A percentile compares a stretch with the other conserved stretches of the same genome.
phyloP scores from a whole-genome alignment of 2,888 invertebrate species.

The Cerastoderma edule region DNA sequence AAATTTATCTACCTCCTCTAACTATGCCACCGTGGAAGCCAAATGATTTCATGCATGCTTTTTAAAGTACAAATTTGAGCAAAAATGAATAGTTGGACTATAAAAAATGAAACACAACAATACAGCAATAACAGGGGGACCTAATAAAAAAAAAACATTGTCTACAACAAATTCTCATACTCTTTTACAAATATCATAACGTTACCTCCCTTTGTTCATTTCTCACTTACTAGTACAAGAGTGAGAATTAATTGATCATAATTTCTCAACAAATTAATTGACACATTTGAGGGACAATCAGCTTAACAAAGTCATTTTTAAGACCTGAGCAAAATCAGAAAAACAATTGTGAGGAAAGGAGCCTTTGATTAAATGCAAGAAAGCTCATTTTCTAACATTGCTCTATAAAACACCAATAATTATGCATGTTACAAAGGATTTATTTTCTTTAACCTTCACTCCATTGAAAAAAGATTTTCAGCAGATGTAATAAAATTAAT shows the following conservation, averaged over 20 bases:
- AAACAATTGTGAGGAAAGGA: no score
- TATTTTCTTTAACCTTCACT: no score
- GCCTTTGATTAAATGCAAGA: no score
- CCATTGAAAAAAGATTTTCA: no score
- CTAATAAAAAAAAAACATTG: conserved; percentile 14
- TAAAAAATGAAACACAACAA: conserved; percentile 46
- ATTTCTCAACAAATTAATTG: no score
- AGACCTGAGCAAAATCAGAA: no score
- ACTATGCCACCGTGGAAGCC: conserved; percentile 26
- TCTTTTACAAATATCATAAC: conserved; percentile 15
- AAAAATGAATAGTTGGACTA: conserved; percentile 50
- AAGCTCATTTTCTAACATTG: no score
- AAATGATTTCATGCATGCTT: conserved; percentile 28
- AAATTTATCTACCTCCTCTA: conserved; percentile 3
- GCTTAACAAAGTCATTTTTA: no score
- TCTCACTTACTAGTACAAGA: conserved; percentile 14
- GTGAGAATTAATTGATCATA: neutral
- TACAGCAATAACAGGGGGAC: conserved; percentile 30
- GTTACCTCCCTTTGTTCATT: conserved; percentile 14
- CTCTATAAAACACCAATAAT: no score
- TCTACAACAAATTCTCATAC: conserved; percentile 32
- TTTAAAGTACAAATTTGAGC: conserved; percentile 44
- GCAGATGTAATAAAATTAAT: no score
- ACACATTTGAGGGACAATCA: no score
- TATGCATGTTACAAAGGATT: no score